Percentiles rank a stretch among this genome's conserved stretches.
These are phyloP conservation scores for Onychostruthus taczanowskii DNA, from an alignment of 2,113 vertebrate species.

Conservation along the genomic window DNA sequence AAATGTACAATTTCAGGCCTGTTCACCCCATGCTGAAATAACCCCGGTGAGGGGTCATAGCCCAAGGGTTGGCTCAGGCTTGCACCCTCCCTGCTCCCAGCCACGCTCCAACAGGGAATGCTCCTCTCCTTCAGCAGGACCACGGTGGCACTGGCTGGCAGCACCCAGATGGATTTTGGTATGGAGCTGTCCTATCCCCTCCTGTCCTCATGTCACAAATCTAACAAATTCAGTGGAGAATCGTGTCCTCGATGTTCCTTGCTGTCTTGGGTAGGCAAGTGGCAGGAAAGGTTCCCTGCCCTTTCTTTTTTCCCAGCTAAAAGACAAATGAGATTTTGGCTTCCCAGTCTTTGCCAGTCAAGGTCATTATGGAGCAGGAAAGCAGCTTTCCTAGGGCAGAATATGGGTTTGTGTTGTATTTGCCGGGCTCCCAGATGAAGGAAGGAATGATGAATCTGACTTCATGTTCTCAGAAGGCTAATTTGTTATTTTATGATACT, in stretches of 20 bases:
- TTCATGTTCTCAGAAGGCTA: no score
- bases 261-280: not conserved
- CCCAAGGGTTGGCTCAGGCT: not conserved
- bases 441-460: no score
- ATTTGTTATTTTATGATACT: no score
- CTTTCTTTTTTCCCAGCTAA: not conserved
- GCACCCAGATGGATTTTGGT: not conserved
- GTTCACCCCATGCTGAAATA: not conserved
- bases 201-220: not conserved
- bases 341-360: not conserved
- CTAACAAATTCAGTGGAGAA: not conserved
- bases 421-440: no score
- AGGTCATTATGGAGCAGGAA: not conserved
- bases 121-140: rapidly evolving
- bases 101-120: not conserved
- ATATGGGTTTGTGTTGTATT: not conserved
- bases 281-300: not conserved
- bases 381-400: not conserved
- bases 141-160: not conserved
- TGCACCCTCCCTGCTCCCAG: not conserved
- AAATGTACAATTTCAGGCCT: not conserved
- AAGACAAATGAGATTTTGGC: not conserved
- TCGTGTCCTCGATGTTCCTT: rapidly evolving
- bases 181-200: not conserved
- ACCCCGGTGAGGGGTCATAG: not conserved